A percentile compares a stretch with the other conserved stretches of the same genome.
phyloP scores from a whole-genome alignment of 2,888 invertebrate species.

The Tanypteryx hageni region DNA sequence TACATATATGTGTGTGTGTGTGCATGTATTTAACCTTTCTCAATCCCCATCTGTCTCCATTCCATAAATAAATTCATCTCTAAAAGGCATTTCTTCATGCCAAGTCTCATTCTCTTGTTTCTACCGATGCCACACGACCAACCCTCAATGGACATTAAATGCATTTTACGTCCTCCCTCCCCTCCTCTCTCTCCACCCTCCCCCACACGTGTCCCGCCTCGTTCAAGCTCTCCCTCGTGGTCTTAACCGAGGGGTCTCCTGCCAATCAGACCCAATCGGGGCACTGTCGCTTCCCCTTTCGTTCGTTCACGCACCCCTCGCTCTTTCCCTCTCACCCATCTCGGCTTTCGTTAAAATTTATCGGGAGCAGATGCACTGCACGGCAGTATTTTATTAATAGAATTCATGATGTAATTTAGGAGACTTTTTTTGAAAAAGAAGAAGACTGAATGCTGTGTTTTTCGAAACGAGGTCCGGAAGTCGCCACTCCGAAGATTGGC shows the following conservation, averaged over 20 bases:
- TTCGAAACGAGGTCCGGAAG: neutral
- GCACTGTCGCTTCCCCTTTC: neutral
- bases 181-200: neutral
- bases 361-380: too few relatives aligned
- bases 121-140: neutral
- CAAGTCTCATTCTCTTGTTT: neutral
- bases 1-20: neutral
- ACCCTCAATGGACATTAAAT: neutral
- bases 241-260: neutral
- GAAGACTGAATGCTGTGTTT: too few relatives aligned
- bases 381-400: too few relatives aligned
- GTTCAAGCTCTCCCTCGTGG: neutral
- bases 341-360: neutral
- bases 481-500: neutral
- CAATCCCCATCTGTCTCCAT: neutral
- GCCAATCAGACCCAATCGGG: neutral
- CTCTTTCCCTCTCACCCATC: neutral
- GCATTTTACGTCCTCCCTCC: neutral
- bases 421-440: too few relatives aligned
- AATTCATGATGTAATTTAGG: too few relatives aligned
- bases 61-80: neutral
- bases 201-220: neutral
- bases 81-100: neutral
- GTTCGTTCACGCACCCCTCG: neutral
- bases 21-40: neutral